phyloP scores from a whole-genome alignment of 2,888 invertebrate genomes.

The Caenorhabditis sulstoni region DNA sequence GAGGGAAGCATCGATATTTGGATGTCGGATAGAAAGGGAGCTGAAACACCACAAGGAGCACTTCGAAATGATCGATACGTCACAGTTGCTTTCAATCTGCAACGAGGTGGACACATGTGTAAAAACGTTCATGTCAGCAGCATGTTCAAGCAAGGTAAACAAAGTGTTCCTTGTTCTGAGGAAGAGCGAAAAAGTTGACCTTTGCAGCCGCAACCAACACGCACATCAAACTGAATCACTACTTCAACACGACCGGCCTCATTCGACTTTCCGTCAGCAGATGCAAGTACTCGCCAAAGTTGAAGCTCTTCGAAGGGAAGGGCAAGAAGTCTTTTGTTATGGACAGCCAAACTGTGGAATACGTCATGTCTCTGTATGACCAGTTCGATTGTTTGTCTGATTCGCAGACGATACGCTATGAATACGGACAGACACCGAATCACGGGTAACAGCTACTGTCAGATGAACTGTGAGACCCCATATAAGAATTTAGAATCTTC shows the following conservation, averaged over 20 bases:
- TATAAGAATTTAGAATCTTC: slow-evolving; percentile 19
- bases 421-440: neutral
- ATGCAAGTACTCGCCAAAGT: slow-evolving; percentile 21
- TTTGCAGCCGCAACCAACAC: neutral
- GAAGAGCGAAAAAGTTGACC: neutral
- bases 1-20: neutral
- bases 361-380: neutral
- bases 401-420: slow-evolving; percentile 1
- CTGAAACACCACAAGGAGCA: slow-evolving; percentile 2
- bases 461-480: too few species aligned
- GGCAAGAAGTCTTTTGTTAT: neutral
- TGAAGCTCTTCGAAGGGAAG: slow-evolving; percentile 10
- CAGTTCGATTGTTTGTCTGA: slow-evolving; percentile 4
- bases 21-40: neutral
- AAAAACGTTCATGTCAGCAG: slow-evolving; percentile 7
- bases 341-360: neutral
- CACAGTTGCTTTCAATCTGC: slow-evolving; percentile 27
- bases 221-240: neutral
- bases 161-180: too few species aligned
- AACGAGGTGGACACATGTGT: slow-evolving; percentile 11
- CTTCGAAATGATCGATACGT: slow-evolving; percentile 7
- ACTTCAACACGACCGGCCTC: slow-evolving; percentile 19
- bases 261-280: slow-evolving; percentile 17
- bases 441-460: slow-evolving; percentile 14
- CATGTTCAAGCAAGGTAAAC: slow-evolving; percentile 12